Base-by-base conservation (phyloP, 2,888 invertebrate genomes). In the Andrena flavipes region DNA sequence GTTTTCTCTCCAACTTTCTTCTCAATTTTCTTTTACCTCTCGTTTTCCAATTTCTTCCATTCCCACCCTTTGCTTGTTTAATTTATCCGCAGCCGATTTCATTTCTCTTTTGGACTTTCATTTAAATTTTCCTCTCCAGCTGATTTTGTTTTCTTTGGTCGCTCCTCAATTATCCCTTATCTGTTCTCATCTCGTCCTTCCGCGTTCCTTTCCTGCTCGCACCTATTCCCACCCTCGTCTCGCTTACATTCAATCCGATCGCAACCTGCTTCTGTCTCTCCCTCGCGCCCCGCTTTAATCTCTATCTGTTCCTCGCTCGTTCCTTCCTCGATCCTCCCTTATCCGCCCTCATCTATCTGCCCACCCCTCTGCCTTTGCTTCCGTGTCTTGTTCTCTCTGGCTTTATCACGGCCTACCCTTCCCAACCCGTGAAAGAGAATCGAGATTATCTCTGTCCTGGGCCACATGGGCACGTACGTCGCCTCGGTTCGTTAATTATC, bases 401-500 rank as follows among this genome's bases (percentile, higher is more conserved):
- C 54, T 76, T 80, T 75, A 71, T 75, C 73, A 42, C 30, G 63
- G 20, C 64, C 74, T 42, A 29, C 67, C 60, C 48, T 62, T 35
- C 33, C 49, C 29, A 73, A 60, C 35, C 49, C 69, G 65, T 56
- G 84, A 72, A 85, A 76, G 85, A 71, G 69, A 79, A 84, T 73
- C 80, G 71, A 65, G 86, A 87, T 87, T 87, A 84, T 87, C 86
- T 74, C 51, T 7, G 29, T 8, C 62, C 30, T 48, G 23, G 48
- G 59, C 63, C 77, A 67, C 75, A 79, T 67, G 78, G 88, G 90
- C 90, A 91, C 90, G 91, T 90, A 87, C 84, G 79, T 70, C 73
- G 69, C 84, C 84, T 83, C 85, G 88, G 90, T 91, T 89, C 84
- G 90, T 91, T 92, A 91, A 92, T 93, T 92, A 93, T 91, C 92